Base-by-base conservation (phyloP, 1,140 invertebrate genomes). In the Globodera rostochiensis region DNA sequence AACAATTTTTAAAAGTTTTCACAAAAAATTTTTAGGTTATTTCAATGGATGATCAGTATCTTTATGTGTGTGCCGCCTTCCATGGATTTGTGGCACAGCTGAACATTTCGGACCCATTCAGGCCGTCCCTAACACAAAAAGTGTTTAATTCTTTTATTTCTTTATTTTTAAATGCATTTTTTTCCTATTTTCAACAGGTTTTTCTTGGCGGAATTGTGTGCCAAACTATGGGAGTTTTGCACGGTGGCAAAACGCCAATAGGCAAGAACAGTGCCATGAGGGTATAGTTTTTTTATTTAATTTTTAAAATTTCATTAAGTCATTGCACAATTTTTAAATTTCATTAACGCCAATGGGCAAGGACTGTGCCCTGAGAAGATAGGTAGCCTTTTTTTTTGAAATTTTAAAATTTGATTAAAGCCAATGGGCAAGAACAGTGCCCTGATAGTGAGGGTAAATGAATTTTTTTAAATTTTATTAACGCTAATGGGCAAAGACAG, bases 41-140 rank as follows among this genome's bases (percentile, higher is more conserved):
- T 60, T 98, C 96, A 1, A 88, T 98, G 88, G 96, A 98, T 90
- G 97, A 98, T 90, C 93, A 93, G 81, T 98, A 93, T 89, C 91
- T 98, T 0, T 98, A 97, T 90, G 92, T 97, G 53, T 94, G 93
- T 76, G 95, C 95, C 89, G 98, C 95, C 95, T 88, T 95, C 0
- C 96, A 98, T 87, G 97, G 92, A 19, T 96, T 98, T 89, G 92
- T 98, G 6, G 92, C 95, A 57, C 96, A 98, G 88, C 98, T 98
- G 88, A 95, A 98, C 90, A 94, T 98, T 74, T 93, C 93, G 0
- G 93, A 97, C 89, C 93, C 93, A 0, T 91, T 91, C 69, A 73
- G 81, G 19, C 74, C 79, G 6, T 64, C 73, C 13, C 69, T 84
- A 15, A 64, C 69, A 69, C 57, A 86, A 53, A 82, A 80, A 60